phyloP scores from a whole-genome alignment of 2,888 invertebrate genomes.

The Dryobota labecula region DNA sequence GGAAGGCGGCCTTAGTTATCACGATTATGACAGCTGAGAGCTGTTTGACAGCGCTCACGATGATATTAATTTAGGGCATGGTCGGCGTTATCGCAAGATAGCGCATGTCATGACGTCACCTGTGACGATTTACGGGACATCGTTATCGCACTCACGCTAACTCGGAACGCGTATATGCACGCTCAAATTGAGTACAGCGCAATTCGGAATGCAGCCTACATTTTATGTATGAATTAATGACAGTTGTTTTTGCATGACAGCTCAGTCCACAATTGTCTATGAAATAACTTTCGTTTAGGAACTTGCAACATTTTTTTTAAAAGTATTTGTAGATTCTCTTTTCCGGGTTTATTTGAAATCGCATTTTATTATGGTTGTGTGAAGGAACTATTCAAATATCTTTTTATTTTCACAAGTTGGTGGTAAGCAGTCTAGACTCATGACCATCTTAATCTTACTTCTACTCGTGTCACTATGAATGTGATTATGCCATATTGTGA shows the following conservation, averaged over 20 bases:
- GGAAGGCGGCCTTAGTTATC: too few relatives aligned
- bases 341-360: not conserved
- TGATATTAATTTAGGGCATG: too few relatives aligned
- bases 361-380: not conserved
- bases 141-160: too few relatives aligned
- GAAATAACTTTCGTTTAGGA: conserved; percentile 9
- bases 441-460: not conserved
- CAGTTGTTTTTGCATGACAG: not conserved
- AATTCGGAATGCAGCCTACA: too few relatives aligned
- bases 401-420: not conserved
- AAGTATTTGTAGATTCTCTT: not conserved
- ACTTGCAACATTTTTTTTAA: not conserved
- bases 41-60: too few relatives aligned
- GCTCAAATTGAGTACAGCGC: too few relatives aligned
- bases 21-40: too few relatives aligned
- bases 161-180: too few relatives aligned
- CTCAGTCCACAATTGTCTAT: conserved; percentile 7
- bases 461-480: not conserved
- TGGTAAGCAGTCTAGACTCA: not conserved
- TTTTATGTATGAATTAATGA: not conserved
- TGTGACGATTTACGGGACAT: too few relatives aligned
- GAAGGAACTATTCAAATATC: not conserved
- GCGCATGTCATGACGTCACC: too few relatives aligned
- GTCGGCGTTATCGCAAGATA: too few relatives aligned
- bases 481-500: not conserved